Evolutionary conservation across 1,140 invertebrate species (phyloP).

Genomic region (Bemisia tabaci): DNA sequence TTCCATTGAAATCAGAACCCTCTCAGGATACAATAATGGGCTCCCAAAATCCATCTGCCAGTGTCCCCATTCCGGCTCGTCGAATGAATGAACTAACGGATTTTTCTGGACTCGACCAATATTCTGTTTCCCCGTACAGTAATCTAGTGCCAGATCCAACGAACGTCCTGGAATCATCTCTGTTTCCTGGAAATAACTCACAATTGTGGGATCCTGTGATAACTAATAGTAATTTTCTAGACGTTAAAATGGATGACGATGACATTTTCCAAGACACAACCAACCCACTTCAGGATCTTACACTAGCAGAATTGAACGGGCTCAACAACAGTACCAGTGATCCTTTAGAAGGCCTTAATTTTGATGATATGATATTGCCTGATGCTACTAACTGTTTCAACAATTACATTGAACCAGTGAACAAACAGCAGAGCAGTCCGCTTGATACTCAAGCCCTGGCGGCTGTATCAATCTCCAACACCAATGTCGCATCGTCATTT

Average conservation of each 20-base stretch:
- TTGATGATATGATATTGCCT: constrained; percentile 65
- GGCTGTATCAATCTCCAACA: neutral
- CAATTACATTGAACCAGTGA: constrained; percentile 25
- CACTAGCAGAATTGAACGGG: constrained; percentile 72
- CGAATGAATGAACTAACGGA: neutral
- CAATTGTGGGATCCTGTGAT: neutral
- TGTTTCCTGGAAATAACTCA: neutral
- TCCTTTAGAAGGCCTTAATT: constrained; percentile 63
- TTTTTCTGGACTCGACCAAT: neutral
- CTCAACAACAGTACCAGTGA: constrained; percentile 51
- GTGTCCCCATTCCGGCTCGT: neutral
- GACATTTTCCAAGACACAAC: constrained; percentile 81
- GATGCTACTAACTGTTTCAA: constrained; percentile 43
- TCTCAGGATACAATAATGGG: neutral
- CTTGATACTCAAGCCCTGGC: neutral
- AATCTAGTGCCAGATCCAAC: neutral
- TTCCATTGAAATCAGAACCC: neutral
- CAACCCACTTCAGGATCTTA: constrained; percentile 68
- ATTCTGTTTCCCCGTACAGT: neutral
- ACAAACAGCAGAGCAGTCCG: neutral
- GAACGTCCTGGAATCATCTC: neutral
- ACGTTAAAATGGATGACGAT: constrained; percentile 63
- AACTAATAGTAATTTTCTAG: constrained; percentile 23
- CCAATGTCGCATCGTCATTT: constrained; percentile 18
- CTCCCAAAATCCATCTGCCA: neutral